Percentiles rank a stretch among this genome's conserved stretches.
Conservation (phyloP, 2,113 vertebrate species). For the Mohoua ochrocephala region DNA sequence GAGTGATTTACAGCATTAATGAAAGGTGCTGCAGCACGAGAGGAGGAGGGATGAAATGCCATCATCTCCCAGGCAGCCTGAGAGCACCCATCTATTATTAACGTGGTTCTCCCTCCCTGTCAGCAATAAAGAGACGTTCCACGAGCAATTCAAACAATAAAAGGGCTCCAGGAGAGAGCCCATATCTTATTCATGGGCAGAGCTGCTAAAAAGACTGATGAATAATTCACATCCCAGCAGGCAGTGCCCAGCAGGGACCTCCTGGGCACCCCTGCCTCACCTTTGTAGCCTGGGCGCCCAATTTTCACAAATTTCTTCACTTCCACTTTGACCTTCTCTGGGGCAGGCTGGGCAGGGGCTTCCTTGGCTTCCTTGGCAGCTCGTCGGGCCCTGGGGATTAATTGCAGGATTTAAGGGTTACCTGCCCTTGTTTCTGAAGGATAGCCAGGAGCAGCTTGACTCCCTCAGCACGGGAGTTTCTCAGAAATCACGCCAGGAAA, state of each 20-base stretch:
- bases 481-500: neutral
- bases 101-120: neutral
- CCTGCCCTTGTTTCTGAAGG: neutral
- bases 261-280: slow-evolving; percentile 24
- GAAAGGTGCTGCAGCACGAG: neutral
- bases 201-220: neutral
- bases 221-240: neutral
- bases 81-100: neutral
- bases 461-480: rapidly evolving
- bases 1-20: neutral
- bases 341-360: slow-evolving; percentile 93
- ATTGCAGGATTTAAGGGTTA: neutral
- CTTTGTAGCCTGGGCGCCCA: slow-evolving; percentile 96
- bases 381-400: neutral
- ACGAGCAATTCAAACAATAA: neutral
- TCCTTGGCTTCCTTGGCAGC: slow-evolving; percentile 96
- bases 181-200: neutral
- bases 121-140: neutral
- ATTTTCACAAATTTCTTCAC: slow-evolving; percentile 99
- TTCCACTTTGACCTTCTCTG: slow-evolving; percentile 97
- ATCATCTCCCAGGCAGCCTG: neutral
- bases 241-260: neutral
- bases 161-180: neutral
- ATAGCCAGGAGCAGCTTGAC: neutral
- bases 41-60: neutral